These are phyloP conservation scores for Theocolax elegans DNA, from an alignment of 1,140 invertebrate genomes.

Conservation along the genomic window DNA sequence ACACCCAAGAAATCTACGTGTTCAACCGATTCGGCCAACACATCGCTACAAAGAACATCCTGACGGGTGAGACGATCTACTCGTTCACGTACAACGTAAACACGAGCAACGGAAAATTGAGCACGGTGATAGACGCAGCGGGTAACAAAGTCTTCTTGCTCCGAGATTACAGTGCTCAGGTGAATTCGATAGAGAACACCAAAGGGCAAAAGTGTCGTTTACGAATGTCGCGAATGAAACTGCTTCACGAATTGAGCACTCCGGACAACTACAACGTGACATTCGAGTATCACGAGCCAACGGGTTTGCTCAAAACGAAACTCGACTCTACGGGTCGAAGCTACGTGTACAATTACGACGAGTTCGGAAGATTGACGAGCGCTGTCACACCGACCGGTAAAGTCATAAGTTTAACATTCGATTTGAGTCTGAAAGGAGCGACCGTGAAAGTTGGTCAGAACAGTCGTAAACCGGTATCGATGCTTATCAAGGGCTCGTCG, in stretches of 20 bases:
- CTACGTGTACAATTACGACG: slow-evolving; percentile 95
- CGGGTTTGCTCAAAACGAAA: slow-evolving; percentile 88
- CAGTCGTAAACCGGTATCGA: slow-evolving; percentile 81
- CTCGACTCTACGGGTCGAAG: slow-evolving; percentile 90
- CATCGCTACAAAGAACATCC: slow-evolving; percentile 89
- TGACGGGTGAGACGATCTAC: slow-evolving; percentile 92
- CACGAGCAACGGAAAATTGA: slow-evolving; percentile 94
- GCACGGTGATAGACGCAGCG: slow-evolving; percentile 91
- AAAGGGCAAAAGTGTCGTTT: slow-evolving; percentile 92
- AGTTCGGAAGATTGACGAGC: slow-evolving; percentile 89
- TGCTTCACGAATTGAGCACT: slow-evolving; percentile 88
- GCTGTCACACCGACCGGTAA: slow-evolving; percentile 93
- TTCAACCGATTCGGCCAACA: slow-evolving; percentile 97
- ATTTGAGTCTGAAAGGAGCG: slow-evolving; percentile 88
- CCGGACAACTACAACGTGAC: slow-evolving; percentile 92
- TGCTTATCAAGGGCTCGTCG: slow-evolving; percentile 88
- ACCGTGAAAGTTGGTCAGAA: slow-evolving; percentile 87
- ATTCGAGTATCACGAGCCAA: slow-evolving; percentile 91
- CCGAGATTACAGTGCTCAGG: slow-evolving; percentile 87
- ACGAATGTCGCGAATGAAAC: slow-evolving; percentile 87
- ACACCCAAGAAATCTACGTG: slow-evolving; percentile 94
- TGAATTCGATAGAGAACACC: slow-evolving; percentile 94
- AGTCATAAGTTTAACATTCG: slow-evolving; percentile 86
- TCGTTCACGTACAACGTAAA: slow-evolving; percentile 96
- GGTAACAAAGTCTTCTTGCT: slow-evolving; percentile 92